Percentiles rank a stretch among this genome's conserved stretches.
phyloP scores from a whole-genome alignment of 2,888 invertebrate genomes.

The Abscondita cerata region DNA sequence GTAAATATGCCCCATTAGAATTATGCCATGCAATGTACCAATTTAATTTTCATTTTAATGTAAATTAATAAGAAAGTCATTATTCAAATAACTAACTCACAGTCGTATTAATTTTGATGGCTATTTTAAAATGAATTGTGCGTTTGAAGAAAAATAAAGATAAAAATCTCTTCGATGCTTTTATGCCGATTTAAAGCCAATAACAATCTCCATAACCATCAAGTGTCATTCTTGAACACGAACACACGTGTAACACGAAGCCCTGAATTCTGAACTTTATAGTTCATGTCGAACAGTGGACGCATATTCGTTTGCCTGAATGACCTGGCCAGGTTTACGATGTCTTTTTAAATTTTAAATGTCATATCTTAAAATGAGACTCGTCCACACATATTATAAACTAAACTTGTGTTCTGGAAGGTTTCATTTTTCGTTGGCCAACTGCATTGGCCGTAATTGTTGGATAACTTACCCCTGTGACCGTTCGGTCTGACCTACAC shows the following conservation, averaged over 20 bases:
- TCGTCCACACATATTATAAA: conserved; percentile 13
- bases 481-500: conserved; percentile 33
- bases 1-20: no score
- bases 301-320: conserved; percentile 31
- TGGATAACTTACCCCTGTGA: conserved; percentile 33
- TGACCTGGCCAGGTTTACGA: conserved; percentile 36
- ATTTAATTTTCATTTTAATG: no score
- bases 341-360: conserved; percentile 39
- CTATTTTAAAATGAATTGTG: conserved; percentile 9
- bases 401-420: not conserved
- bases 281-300: conserved; percentile 29
- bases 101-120: conserved; percentile 9
- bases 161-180: conserved; percentile 12
- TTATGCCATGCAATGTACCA: no score
- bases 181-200: conserved; percentile 15
- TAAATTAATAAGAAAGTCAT: not conserved
- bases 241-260: conserved; percentile 39
- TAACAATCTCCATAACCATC: conserved; percentile 19
- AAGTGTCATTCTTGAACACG: conserved; percentile 12
- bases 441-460: conserved; percentile 29
- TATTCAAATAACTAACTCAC: not conserved
- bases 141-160: conserved; percentile 10
- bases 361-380: conserved; percentile 27
- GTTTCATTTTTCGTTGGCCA: conserved; percentile 13
- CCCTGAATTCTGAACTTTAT: conserved; percentile 30